Evolutionary conservation across 92 coral and sea anemone species (phyloP).

Genomic region (Phenganax subtilis): DNA sequence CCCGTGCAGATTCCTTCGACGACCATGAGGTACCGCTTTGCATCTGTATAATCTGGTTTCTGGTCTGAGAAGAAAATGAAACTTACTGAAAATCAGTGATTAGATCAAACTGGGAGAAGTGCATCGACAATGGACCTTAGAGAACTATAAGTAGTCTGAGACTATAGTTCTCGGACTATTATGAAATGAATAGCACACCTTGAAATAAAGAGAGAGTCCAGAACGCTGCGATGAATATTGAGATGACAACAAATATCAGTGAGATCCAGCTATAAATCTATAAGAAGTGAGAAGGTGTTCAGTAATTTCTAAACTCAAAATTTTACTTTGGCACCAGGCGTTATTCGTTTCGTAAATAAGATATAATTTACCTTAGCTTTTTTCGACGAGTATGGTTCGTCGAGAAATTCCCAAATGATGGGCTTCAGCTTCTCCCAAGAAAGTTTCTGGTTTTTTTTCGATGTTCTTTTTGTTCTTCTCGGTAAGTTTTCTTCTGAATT

Average conservation of each 20-base stretch:
- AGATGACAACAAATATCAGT: constrained; percentile 68
- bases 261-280: constrained; percentile 97
- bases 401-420: constrained; percentile 89
- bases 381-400: constrained; percentile 87
- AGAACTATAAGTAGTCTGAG: too few species aligned
- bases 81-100: not conserved
- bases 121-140: too few species aligned
- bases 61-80: not conserved
- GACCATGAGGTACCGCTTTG: constrained; percentile 37
- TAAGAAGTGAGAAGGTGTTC: not conserved
- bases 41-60: not conserved
- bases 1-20: constrained; percentile 76
- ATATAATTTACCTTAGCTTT: constrained; percentile 69
- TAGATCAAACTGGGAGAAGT: not conserved
- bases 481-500: not conserved
- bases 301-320: not conserved
- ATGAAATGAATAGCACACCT: constrained; percentile 1
- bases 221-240: constrained; percentile 73
- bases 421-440: constrained; percentile 79
- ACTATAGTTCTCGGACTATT: too few species aligned
- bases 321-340: not conserved
- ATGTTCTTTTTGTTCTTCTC: not conserved
- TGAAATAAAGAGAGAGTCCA: constrained; percentile 74
- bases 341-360: not conserved
- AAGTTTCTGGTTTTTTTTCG: constrained; percentile 1